Conservation (phyloP, 2,888 invertebrate species). For the Drosophila leonis region DNA sequence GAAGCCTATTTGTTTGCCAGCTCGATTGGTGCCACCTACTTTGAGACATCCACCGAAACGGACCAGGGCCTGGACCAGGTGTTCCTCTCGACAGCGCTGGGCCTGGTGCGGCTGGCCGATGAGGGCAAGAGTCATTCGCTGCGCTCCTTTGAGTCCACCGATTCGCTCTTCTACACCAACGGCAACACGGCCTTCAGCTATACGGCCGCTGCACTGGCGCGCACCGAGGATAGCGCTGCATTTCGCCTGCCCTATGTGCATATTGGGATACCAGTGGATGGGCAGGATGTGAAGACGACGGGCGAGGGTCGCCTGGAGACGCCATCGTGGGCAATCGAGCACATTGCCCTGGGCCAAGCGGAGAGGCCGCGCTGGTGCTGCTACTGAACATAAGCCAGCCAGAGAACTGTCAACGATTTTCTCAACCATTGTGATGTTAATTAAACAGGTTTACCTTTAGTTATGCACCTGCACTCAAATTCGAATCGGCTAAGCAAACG, state of each 20-base stretch:
- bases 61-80: constrained; percentile 92
- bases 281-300: constrained; percentile 87
- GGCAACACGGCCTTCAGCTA: constrained; percentile 79
- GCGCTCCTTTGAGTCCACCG: constrained; percentile 88
- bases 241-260: constrained; percentile 83
- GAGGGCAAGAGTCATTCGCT: constrained; percentile 86
- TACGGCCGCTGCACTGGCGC: constrained; percentile 66
- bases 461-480: constrained; percentile 46
- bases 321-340: constrained; percentile 88
- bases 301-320: constrained; percentile 88
- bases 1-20: constrained; percentile 92
- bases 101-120: constrained; percentile 87
- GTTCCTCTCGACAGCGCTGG: constrained; percentile 89
- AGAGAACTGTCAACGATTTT: constrained; percentile 11
- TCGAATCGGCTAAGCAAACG: constrained; percentile 46
- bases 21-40: constrained; percentile 93
- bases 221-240: constrained; percentile 59
- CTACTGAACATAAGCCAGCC: constrained; percentile 79
- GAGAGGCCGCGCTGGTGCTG: constrained; percentile 88
- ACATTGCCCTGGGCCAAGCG: constrained; percentile 89
- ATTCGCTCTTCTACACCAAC: constrained; percentile 84
- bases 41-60: constrained; percentile 93
- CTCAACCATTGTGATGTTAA: constrained; percentile 66
- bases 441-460: constrained; percentile 59
- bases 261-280: constrained; percentile 86